A percentile compares a stretch with the other conserved stretches of the same genome.
These are phyloP conservation scores for Mimachlamys varia DNA, from an alignment of 2,888 invertebrate genomes.

Conservation along the genomic window DNA sequence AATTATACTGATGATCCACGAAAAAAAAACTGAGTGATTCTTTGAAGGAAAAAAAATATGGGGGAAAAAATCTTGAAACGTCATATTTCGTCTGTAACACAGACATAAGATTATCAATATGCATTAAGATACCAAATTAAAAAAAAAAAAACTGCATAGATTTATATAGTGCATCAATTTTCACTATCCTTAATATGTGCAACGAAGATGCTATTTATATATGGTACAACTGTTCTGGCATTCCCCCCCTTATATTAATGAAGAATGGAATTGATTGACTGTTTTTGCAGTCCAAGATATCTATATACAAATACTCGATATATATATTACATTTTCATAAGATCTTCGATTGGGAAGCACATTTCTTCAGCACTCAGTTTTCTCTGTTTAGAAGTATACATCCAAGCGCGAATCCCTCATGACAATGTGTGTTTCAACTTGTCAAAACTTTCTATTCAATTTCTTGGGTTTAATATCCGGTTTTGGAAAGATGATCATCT, in stretches of 20 bases:
- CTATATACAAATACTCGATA: conserved; percentile 1
- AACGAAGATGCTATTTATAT: conserved; percentile 14
- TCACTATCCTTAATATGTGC: conserved; percentile 19
- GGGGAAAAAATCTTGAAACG: conserved; percentile 7
- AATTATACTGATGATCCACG: neutral
- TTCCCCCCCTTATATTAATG: neutral
- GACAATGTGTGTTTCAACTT: neutral
- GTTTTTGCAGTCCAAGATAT: neutral
- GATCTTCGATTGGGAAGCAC: conserved; percentile 31
- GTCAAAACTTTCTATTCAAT: neutral
- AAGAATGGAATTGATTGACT: neutral
- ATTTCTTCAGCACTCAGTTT: conserved; percentile 24
- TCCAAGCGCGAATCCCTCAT: neutral
- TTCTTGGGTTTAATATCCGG: neutral
- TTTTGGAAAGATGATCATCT: conserved; percentile 25
- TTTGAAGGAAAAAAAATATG: conserved; percentile 21
- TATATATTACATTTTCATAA: conserved; percentile 31
- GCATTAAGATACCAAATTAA: conserved; percentile 17
- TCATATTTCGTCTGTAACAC: neutral
- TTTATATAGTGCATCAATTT: conserved; percentile 32
- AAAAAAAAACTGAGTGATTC: conserved; percentile 9
- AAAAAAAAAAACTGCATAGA: conserved; percentile 32
- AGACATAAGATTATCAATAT: conserved; percentile 24
- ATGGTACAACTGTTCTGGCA: conserved; percentile 9
- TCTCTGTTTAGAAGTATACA: conserved; percentile 3